Conservation (phyloP, 92 coral and sea anemone genomes). For the Zoanthus gigantus region DNA sequence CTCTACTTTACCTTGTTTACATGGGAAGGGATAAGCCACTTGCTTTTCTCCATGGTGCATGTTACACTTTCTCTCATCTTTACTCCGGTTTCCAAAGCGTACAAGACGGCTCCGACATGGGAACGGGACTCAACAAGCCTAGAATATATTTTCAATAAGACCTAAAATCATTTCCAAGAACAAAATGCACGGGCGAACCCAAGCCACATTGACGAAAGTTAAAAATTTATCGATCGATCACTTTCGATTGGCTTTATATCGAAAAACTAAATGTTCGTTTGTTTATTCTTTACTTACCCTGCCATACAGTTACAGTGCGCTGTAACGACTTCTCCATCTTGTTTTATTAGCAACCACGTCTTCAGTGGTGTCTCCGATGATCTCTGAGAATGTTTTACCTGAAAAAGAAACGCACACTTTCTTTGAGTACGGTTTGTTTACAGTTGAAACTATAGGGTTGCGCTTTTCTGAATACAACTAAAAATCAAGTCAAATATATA, state of each 20-base stretch:
- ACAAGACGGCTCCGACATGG: conserved; percentile 6
- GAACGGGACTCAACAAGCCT: not conserved
- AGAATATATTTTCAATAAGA: not conserved
- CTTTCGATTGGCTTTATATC: not conserved
- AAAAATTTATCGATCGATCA: not conserved
- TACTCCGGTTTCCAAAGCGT: not conserved
- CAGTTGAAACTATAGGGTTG: not conserved
- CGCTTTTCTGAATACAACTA: not conserved
- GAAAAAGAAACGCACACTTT: not conserved
- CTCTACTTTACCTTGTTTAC: conserved; percentile 12
- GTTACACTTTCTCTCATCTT: conserved; percentile 16
- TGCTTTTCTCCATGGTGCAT: conserved; percentile 9
- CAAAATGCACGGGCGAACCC: conserved; percentile 1
- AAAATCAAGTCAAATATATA: not conserved
- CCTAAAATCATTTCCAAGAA: conserved; percentile 5
- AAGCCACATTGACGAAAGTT: not conserved
- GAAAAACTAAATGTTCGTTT: not conserved
- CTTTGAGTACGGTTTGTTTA: not conserved
- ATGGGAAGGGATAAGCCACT: conserved; percentile 9
- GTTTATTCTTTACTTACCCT: conserved; percentile 5
- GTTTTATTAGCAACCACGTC: not conserved
- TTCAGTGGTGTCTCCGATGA: not conserved
- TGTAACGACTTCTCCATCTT: not conserved
- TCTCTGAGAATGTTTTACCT: not conserved
- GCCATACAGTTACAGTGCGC: conserved; percentile 1